These are phyloP conservation scores for Cavia porcellus DNA, from an alignment of 2,113 vertebrate genomes.

Conservation along the genomic window DNA sequence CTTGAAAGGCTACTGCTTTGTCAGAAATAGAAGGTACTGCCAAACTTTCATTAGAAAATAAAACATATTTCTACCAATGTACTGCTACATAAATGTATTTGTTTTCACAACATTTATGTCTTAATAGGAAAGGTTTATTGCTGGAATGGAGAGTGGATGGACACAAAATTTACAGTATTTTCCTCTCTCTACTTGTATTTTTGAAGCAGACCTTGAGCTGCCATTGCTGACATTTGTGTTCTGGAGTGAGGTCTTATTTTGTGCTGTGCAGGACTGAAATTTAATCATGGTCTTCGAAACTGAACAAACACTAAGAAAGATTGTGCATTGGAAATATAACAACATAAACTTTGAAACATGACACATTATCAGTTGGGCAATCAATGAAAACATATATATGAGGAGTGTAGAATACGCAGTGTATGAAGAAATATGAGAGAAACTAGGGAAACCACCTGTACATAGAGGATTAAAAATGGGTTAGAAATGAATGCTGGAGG, in stretches of 20 bases:
- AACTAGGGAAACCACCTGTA: not conserved
- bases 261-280: not conserved
- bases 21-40: slow-evolving; percentile 68
- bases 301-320: not conserved
- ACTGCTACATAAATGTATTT: slow-evolving; percentile 41
- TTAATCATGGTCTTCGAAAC: not conserved
- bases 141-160: no score
- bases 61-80: slow-evolving; percentile 1
- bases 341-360: not conserved
- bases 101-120: slow-evolving; percentile 45
- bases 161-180: not conserved
- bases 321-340: not conserved
- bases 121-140: not conserved
- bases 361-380: not conserved
- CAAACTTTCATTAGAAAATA: slow-evolving; percentile 64
- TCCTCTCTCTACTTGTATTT: not conserved
- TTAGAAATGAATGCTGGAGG: not conserved
- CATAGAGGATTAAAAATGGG: not conserved
- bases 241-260: not conserved
- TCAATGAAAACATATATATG: slow-evolving; percentile 22
- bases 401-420: not conserved
- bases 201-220: not conserved
- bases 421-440: not conserved
- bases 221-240: not conserved
- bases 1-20: slow-evolving; percentile 70